Percentiles rank a stretch among this genome's conserved stretches.
These are phyloP conservation scores for Coreius guichenoti DNA, from an alignment of 2,797 vertebrate species.

Conservation along the genomic window DNA sequence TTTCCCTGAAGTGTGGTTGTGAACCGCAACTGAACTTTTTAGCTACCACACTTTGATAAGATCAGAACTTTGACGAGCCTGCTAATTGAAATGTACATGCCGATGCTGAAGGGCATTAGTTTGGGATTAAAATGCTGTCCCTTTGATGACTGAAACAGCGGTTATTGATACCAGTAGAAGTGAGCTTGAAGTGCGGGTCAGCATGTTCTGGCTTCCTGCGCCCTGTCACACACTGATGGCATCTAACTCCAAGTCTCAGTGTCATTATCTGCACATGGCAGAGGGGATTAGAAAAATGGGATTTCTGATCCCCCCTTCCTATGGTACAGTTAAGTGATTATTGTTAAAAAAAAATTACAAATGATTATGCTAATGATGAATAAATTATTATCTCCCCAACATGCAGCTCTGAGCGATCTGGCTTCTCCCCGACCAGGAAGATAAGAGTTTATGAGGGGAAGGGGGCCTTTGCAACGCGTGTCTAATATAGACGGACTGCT, in stretches of 20 bases:
- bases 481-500: slow-evolving; percentile 65
- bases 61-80: slow-evolving; percentile 59
- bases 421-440: slow-evolving; percentile 69
- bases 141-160: slow-evolving; percentile 61
- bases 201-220: slow-evolving; percentile 60
- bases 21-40: slow-evolving; percentile 42
- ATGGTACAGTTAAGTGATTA: slow-evolving; percentile 77
- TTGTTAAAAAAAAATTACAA: slow-evolving; percentile 74
- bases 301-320: slow-evolving; percentile 70
- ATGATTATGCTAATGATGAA: slow-evolving; percentile 79
- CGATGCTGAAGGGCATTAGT: slow-evolving; percentile 59
- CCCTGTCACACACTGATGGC: slow-evolving; percentile 75
- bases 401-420: slow-evolving; percentile 60
- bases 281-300: slow-evolving; percentile 78
- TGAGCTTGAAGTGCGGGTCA: slow-evolving; percentile 63
- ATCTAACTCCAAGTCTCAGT: slow-evolving; percentile 74
- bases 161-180: slow-evolving; percentile 64
- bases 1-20: slow-evolving; percentile 42
- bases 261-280: slow-evolving; percentile 76
- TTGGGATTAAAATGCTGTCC: slow-evolving; percentile 60
- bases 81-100: slow-evolving; percentile 65
- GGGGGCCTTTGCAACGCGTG: slow-evolving; percentile 53
- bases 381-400: slow-evolving; percentile 66
- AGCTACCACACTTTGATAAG: slow-evolving; percentile 46
- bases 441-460: slow-evolving; percentile 73